Percentiles rank a stretch among this genome's conserved stretches.
Evolutionary conservation across 2,888 invertebrate genomes (phyloP).

Genomic region (Parascotia fuliginaria): DNA sequence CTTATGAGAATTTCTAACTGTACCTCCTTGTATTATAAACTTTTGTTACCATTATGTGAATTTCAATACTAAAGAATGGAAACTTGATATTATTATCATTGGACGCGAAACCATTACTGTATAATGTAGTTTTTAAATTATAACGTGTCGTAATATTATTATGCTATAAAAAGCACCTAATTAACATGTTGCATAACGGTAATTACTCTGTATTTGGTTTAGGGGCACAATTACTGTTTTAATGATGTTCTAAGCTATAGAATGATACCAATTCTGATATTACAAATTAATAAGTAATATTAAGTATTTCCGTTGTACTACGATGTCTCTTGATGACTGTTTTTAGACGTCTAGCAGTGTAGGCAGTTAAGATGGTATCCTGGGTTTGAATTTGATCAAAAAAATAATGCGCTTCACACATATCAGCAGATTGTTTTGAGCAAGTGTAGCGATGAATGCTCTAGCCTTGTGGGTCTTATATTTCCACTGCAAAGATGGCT

Average conservation of each 20-base stretch:
- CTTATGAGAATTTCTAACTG: no score
- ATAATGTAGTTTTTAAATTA: conserved; percentile 23
- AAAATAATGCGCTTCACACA: no score
- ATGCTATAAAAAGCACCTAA: conserved; percentile 22
- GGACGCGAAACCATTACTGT: conserved; percentile 20
- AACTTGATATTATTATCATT: conserved; percentile 16
- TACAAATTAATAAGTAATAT: not conserved
- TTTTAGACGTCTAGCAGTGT: no score
- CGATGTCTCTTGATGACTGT: no score
- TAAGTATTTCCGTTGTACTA: no score
- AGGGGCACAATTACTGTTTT: conserved; percentile 21
- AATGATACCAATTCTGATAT: not conserved
- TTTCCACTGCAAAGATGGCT: no score
- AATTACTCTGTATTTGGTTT: conserved; percentile 26
- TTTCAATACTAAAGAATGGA: not conserved
- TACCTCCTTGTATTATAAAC: no score
- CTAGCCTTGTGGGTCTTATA: no score
- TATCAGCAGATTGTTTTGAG: no score
- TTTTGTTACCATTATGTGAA: not conserved
- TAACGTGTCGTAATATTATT: conserved; percentile 21
- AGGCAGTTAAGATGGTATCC: no score
- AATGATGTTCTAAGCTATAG: not conserved
- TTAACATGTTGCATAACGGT: conserved; percentile 25
- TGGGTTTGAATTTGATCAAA: no score
- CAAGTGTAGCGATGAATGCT: no score